Percentiles rank a stretch among this genome's conserved stretches.
Conservation (phyloP, 2,113 vertebrate species). For the Hydrolagus affinis region DNA sequence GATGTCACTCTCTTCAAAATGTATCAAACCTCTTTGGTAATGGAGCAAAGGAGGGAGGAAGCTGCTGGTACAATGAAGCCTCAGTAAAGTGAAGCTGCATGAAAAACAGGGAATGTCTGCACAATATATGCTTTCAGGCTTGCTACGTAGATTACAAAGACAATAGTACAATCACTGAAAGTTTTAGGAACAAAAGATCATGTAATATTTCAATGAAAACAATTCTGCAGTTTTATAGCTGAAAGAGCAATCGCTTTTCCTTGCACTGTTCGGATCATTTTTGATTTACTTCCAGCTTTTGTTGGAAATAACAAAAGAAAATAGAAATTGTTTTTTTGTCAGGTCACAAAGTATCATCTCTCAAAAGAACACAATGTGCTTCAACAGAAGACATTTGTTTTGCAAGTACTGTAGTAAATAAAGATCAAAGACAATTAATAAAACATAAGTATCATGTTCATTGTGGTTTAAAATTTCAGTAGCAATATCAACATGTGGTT, state of each 20-base stretch:
- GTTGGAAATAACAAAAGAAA: no score
- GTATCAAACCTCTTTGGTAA: neutral
- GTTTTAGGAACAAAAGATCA: constrained; percentile 1
- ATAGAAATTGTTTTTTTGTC: no score
- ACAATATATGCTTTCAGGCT: constrained; percentile 42
- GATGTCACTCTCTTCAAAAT: no score
- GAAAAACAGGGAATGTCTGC: constrained; percentile 43
- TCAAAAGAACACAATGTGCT: no score
- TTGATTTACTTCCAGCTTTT: neutral
- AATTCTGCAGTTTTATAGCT: neutral
- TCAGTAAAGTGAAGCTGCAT: constrained; percentile 35
- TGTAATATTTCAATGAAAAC: neutral
- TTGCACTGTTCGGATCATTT: neutral
- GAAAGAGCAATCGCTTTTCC: neutral
- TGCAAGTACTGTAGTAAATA: no score
- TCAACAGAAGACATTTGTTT: no score
- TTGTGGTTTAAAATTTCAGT: neutral
- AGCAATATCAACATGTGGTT: neutral
- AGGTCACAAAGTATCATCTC: no score
- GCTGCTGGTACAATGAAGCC: constrained; percentile 37
- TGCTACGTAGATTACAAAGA: constrained; percentile 14
- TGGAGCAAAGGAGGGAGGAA: constrained; percentile 38
- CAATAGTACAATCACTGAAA: neutral
- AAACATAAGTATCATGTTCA: neutral
- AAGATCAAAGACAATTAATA: constrained; percentile 4